A percentile compares a stretch with the other conserved stretches of the same genome.
Evolutionary conservation across 2,797 vertebrate species (phyloP).

Genomic region (Sciurus vulgaris): DNA sequence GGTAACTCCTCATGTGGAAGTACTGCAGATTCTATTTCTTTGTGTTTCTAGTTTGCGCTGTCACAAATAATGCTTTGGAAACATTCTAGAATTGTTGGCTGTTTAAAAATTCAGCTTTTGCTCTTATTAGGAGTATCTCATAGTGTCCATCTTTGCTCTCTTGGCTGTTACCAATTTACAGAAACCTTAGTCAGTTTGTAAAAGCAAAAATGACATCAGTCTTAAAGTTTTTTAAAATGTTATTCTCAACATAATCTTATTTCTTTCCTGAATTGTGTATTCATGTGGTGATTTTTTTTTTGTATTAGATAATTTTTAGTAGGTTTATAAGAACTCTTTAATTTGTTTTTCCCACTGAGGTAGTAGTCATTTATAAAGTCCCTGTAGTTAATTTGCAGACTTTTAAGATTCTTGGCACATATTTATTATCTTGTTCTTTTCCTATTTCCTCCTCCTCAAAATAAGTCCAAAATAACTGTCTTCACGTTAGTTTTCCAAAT

Average conservation of each 20-base stretch:
- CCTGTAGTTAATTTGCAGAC: conserved; percentile 6
- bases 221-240: background rate
- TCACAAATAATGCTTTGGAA: background rate
- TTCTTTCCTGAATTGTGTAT: background rate
- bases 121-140: background rate
- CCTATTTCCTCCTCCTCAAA: background rate
- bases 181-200: conserved; percentile 21
- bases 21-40: background rate
- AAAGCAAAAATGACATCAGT: background rate
- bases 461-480: background rate
- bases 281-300: conserved; percentile 31
- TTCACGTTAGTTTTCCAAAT: conserved; percentile 24
- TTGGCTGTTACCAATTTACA: background rate
- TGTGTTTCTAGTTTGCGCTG: conserved; percentile 8
- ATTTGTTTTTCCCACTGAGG: background rate
- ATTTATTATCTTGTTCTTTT: background rate
- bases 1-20: background rate
- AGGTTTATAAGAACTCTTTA: background rate
- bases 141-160: background rate
- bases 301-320: background rate
- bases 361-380: background rate
- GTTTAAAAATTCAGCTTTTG: conserved; percentile 37
- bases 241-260: background rate
- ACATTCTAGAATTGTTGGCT: background rate
- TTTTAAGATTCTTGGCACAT: conserved; percentile 1